phyloP scores from a whole-genome alignment of 2,797 vertebrate genomes.

The Triplophysa bombifrons region DNA sequence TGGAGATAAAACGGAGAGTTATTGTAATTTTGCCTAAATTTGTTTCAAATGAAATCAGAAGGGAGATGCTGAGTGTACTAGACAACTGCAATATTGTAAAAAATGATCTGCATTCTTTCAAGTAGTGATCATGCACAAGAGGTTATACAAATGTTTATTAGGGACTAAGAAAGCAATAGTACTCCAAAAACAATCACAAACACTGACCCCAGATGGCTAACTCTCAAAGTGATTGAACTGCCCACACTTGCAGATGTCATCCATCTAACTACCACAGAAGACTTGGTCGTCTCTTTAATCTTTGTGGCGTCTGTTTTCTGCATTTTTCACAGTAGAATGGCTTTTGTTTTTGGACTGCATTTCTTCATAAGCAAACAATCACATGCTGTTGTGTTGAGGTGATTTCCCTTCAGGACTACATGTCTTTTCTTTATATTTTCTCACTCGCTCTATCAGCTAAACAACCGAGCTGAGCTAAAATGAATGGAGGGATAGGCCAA shows the following conservation, averaged over 20 bases:
- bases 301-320: constrained; percentile 44
- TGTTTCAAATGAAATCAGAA: not conserved
- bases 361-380: constrained; percentile 69
- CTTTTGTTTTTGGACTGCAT: constrained; percentile 53
- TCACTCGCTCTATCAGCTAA: constrained; percentile 12
- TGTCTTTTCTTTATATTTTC: constrained; percentile 50
- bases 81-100: constrained; percentile 1
- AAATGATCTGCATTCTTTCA: constrained; percentile 10
- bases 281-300: constrained; percentile 29
- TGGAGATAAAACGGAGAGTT: not conserved
- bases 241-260: constrained; percentile 19
- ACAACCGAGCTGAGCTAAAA: constrained; percentile 60
- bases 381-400: constrained; percentile 60
- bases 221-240: constrained; percentile 11
- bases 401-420: constrained; percentile 64
- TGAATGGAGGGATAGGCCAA: constrained; percentile 60
- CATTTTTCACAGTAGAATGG: constrained; percentile 54
- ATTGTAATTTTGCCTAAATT: constrained; percentile 27
- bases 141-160: constrained; percentile 26
- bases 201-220: not conserved
- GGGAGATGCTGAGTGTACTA: constrained; percentile 14
- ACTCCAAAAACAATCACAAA: not conserved
- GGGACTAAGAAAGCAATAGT: not conserved
- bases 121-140: not conserved
- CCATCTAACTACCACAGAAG: constrained; percentile 10